Evolutionary conservation across 2,797 vertebrate genomes (phyloP).

Genomic region (Sebastes miniatus): DNA sequence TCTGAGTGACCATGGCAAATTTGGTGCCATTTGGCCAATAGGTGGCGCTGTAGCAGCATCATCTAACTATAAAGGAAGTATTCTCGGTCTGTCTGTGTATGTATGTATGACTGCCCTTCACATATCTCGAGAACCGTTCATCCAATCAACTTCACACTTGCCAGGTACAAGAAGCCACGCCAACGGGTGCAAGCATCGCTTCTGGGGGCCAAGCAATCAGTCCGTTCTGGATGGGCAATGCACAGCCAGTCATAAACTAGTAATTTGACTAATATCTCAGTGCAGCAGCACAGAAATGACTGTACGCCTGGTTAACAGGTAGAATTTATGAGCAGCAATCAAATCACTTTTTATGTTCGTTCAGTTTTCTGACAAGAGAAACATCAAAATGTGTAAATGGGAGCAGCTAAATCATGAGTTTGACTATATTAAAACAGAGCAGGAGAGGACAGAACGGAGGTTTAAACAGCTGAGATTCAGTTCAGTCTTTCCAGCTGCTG

Average conservation of each 20-base stretch:
- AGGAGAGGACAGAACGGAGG: fast-evolving
- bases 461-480: neutral
- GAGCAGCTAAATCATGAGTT: neutral
- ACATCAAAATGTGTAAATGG: neutral
- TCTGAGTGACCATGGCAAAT: too few species aligned
- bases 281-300: neutral
- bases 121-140: too few species aligned
- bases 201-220: too few species aligned
- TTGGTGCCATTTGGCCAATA: too few species aligned
- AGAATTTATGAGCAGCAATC: neutral
- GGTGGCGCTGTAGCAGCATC: too few species aligned
- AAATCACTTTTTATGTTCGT: neutral
- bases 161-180: too few species aligned
- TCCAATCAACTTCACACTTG: too few species aligned
- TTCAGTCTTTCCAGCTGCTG: neutral
- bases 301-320: neutral
- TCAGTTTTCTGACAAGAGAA: neutral
- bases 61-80: too few species aligned
- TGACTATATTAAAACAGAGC: neutral
- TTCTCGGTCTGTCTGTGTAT: too few species aligned
- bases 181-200: too few species aligned
- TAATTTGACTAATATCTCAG: neutral
- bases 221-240: fast-evolving
- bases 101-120: too few species aligned
- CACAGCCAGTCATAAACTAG: neutral